Base-by-base conservation (phyloP, 2,797 vertebrate genomes). In the Decapterus maruadsi region DNA sequence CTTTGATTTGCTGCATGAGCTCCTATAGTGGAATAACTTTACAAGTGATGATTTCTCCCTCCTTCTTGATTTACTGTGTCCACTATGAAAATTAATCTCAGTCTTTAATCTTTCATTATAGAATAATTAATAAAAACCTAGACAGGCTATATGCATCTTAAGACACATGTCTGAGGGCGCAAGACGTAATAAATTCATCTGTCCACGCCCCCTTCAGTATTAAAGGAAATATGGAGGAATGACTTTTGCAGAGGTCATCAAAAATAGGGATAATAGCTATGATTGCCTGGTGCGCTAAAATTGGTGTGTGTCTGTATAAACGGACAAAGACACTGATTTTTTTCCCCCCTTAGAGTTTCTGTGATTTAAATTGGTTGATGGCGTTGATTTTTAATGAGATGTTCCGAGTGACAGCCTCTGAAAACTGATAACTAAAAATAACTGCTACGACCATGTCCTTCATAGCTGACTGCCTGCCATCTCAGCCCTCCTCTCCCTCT, bases 401-500 rank as follows among this genome's bases (percentile, higher is more conserved):
- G 87, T 92, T 92, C 90, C 86, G 31, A 86, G 72, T 91, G 89
- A 94, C 85, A 83, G 90, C 88, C 80, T 86, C 88, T 31, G 81
- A 88, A 92, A 93, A 87, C 83, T 90, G 87, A 90, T 92, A 80
- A 90, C 91, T 93, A 88, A 89, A 92, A 91, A 89, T 92, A 92
- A 90, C 80, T 89, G 81, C 83, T 75, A 78, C 34, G 71, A 65
- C 80, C 72, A 81, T 72, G 92, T 90, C 91, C 93, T 94, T 93
- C 91, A 93, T 90, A 91, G 92, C 69, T 92, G 89, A 90, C 82
- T 93, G 91, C 68, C 73, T 79, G 59, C 76, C 75, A 66, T 84
- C 77, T 79, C 80, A 54, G n/a, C 60, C 68, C 29, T 68, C 61
- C 68, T 68, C 68, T 58, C 72, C 40, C 54, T 56, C 36, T 72